Evolutionary conservation across 2,888 invertebrate species (phyloP), one percentile per base, ranked within the genome.

Genomic region (Dynastes grantii): DNA sequence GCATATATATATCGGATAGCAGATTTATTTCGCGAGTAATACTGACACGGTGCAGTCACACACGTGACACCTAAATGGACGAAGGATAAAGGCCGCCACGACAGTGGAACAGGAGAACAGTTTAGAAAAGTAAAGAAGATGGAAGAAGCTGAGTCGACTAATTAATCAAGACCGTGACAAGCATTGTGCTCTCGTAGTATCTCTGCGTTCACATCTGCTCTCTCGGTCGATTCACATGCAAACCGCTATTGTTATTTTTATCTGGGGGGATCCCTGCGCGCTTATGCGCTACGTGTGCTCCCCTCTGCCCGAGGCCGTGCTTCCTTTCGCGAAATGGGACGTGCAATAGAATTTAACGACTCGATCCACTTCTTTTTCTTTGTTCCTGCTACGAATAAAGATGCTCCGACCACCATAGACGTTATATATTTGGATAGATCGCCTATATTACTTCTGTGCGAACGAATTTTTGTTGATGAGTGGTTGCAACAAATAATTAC

Each of bases 181-280:
- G 83, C 84, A 84, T 84, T 84, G 84, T 84, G 79, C 80, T 79
- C 75, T 73, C 73, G 71, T 51, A 78, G 82, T 81, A 82, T 83
- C 82, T 82, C 77, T 76, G 81, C 78, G 80, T 77, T 81, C 81
- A 80, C 84, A 84, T 84, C 84, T 84, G 84, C 84, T 80, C 82
- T 70, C 67, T 76, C 78, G 78, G 70, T 61, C 76, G 80, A 84
- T 84, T 84, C 84, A 83, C 84, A 84, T 84, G 84, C 85, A 85
- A 85, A 85, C 83, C 79, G 84, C 82, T 82, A 85, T 83, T 83
- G 83, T 83, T 83, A 81, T 85, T 85, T 85, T 85, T 85, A 83
- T 83, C 84, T 65, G 79, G 79, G 78, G 78, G 73, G 70, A 64
- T 65, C 40, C 73, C 61, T 16, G 73, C 29, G 40, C 81, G 81